These are phyloP conservation scores for Chauna torquata DNA, from an alignment of 2,113 vertebrate species.

Conservation along the genomic window DNA sequence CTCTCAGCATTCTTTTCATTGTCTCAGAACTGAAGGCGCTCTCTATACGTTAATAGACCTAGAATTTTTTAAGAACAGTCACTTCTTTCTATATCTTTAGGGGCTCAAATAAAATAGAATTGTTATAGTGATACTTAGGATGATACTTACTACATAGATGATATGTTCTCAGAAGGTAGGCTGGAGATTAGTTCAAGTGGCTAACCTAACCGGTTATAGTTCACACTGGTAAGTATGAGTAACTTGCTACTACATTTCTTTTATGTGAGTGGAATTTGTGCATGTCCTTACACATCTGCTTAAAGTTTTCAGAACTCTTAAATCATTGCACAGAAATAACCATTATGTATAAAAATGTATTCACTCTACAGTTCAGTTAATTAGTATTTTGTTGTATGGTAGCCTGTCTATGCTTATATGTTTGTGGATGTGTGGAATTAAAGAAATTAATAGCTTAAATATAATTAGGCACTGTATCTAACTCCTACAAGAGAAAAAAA, in stretches of 20 bases:
- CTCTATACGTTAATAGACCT: slow-evolving; percentile 37
- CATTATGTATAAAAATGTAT: not conserved
- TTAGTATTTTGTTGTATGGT: not conserved
- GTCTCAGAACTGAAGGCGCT: slow-evolving; percentile 33
- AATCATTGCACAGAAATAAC: not conserved
- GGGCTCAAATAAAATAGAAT: slow-evolving; percentile 47
- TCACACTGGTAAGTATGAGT: not conserved
- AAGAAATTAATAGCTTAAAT: not conserved
- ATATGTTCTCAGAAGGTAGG: not conserved
- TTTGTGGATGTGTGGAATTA: not conserved
- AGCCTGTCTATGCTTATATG: rapidly evolving
- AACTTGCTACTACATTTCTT: not conserved
- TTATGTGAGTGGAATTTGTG: not conserved
- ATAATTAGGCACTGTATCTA: not conserved
- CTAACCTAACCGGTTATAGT: not conserved
- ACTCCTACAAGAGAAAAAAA: not conserved
- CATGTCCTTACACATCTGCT: not conserved
- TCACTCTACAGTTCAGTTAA: not conserved
- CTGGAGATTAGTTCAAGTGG: not conserved
- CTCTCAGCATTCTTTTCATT: slow-evolving; percentile 7
- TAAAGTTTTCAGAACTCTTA: not conserved
- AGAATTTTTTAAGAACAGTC: slow-evolving; percentile 42
- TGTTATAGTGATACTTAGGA: slow-evolving; percentile 30
- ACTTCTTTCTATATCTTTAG: slow-evolving; percentile 45
- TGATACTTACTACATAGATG: slow-evolving; percentile 40